These are phyloP conservation scores for Ptychobarbus kaznakovi DNA, from an alignment of 2,797 vertebrate species.

Conservation along the genomic window DNA sequence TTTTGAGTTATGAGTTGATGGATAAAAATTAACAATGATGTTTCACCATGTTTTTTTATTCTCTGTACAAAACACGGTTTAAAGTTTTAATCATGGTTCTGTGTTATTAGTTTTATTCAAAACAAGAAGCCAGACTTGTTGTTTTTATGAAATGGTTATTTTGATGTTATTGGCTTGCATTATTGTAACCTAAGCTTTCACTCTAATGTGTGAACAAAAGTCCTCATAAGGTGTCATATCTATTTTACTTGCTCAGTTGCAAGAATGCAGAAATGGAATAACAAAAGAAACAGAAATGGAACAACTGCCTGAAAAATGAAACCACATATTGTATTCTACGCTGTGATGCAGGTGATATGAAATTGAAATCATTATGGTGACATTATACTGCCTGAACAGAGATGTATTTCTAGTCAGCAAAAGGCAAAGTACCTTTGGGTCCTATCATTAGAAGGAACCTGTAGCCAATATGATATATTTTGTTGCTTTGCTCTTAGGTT, in stretches of 20 bases:
- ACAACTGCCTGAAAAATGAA: neutral
- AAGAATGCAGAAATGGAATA: neutral
- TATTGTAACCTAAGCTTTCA: neutral
- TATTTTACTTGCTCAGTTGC: constrained; percentile 12
- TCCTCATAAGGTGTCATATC: neutral
- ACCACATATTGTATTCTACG: neutral
- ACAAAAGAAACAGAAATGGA: neutral
- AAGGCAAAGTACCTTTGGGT: neutral
- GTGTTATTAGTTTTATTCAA: neutral
- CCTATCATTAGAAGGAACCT: neutral
- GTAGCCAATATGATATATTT: neutral
- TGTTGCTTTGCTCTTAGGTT: neutral
- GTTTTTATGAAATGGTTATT: neutral
- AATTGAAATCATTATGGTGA: neutral
- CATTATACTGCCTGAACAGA: constrained; percentile 4
- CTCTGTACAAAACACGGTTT: neutral
- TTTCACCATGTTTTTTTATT: neutral
- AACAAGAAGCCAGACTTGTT: neutral
- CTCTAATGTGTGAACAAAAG: neutral
- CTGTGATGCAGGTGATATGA: neutral
- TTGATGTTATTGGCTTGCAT: neutral
- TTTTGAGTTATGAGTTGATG: too few species aligned
- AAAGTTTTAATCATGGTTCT: neutral
- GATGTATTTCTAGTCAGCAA: neutral
- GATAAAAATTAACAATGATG: too few species aligned